Conservation (phyloP, 30 jellyfish, hydroid and myxozoan species). For the Rhopilema esculentum region DNA sequence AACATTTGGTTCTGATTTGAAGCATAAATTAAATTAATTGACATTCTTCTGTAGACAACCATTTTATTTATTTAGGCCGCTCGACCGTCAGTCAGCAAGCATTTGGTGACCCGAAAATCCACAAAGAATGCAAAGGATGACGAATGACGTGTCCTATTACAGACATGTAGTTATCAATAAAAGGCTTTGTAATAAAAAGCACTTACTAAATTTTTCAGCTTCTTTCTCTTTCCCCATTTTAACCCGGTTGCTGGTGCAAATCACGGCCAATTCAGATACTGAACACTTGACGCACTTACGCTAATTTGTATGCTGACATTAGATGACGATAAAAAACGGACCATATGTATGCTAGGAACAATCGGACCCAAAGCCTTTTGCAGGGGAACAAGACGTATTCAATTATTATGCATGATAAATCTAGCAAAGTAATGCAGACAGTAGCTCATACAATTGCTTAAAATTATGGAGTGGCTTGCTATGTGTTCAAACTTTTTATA, state of each 20-base stretch:
- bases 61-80: background rate
- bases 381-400: too few relatives aligned
- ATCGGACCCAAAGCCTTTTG: too few relatives aligned
- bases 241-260: slow-evolving; percentile 33
- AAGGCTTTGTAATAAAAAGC: background rate
- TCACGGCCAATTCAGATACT: slow-evolving; percentile 47
- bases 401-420: too few relatives aligned
- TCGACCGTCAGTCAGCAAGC: background rate
- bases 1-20: background rate
- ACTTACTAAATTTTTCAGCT: slow-evolving; percentile 64
- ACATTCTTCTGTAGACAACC: background rate
- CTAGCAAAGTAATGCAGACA: too few relatives aligned
- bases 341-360: background rate
- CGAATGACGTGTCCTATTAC: background rate
- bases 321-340: slow-evolving; percentile 13
- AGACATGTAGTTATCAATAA: background rate
- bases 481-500: too few relatives aligned
- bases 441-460: too few relatives aligned
- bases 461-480: too few relatives aligned
- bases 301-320: slow-evolving; percentile 28
- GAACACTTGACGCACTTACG: slow-evolving; percentile 40
- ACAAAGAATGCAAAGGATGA: background rate
- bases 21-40: background rate
- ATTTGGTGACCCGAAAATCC: background rate
- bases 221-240: slow-evolving; percentile 66